phyloP scores from a whole-genome alignment of 2,888 invertebrate species.

The Branchipolynoe longqiensis region DNA sequence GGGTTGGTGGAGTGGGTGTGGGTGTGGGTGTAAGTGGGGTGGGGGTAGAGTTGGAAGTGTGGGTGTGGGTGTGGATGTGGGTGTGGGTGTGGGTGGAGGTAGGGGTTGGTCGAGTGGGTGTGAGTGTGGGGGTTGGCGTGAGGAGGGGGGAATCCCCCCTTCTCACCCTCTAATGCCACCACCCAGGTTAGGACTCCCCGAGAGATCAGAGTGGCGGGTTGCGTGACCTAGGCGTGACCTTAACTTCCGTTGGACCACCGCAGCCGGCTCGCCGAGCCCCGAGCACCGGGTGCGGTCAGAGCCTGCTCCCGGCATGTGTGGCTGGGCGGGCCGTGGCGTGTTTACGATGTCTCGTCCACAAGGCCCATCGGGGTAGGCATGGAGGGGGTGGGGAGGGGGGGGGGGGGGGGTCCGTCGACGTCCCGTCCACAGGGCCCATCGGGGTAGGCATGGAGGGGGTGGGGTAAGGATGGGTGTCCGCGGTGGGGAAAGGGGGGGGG shows the following conservation, averaged over 20 bases:
- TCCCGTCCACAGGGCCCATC: too few relatives aligned
- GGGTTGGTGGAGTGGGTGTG: too few relatives aligned
- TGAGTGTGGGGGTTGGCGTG: background rate
- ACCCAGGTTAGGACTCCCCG: too few relatives aligned
- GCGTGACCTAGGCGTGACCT: conserved; percentile 17
- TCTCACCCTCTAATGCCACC: conserved; percentile 13
- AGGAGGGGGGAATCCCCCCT: background rate
- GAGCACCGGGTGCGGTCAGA: conserved; percentile 18
- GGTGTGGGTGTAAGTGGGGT: too few relatives aligned
- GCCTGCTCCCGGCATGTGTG: background rate
- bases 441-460: too few relatives aligned
- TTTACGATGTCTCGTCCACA: conserved; percentile 23
- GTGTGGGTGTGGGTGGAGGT: background rate
- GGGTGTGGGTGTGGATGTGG: background rate
- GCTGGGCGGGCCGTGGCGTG: background rate
- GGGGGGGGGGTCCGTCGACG: too few relatives aligned
- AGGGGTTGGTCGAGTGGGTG: background rate
- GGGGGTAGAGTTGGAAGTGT: too few relatives aligned
- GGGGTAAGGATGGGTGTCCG: too few relatives aligned
- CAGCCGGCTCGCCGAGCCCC: background rate
- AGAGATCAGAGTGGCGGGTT: background rate
- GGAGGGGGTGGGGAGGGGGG: too few relatives aligned
- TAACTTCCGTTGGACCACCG: background rate
- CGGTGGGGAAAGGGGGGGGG: too few relatives aligned
- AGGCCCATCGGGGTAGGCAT: too few relatives aligned